Evolutionary conservation across 2,797 vertebrate genomes (phyloP).

Genomic region (Gambelia wislizenii): DNA sequence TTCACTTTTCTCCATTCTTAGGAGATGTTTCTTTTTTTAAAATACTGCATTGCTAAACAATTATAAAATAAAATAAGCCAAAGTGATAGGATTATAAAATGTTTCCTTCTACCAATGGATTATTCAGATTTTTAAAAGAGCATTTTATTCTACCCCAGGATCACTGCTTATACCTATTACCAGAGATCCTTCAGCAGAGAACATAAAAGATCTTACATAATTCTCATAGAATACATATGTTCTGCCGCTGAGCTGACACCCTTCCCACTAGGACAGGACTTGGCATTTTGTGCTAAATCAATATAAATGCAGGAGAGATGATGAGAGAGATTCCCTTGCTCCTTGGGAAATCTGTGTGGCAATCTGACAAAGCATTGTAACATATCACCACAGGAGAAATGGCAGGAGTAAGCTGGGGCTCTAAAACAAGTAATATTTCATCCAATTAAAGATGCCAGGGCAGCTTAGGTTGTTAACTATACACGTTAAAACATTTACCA

Average conservation of each 20-base stretch:
- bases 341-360: background rate
- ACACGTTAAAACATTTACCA: background rate
- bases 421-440: background rate
- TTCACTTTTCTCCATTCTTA: background rate
- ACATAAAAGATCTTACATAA: background rate
- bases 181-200: background rate
- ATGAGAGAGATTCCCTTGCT: background rate
- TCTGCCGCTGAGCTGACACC: background rate
- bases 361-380: constrained; percentile 1
- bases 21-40: background rate
- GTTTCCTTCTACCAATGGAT: background rate
- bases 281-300: constrained; percentile 18
- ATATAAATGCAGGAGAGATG: background rate
- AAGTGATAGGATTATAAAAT: background rate
- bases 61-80: background rate
- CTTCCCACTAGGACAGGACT: background rate
- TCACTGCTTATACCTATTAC: background rate
- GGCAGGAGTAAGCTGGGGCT: background rate
- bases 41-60: background rate
- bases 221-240: background rate
- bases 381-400: background rate
- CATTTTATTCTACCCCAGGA: background rate
- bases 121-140: background rate
- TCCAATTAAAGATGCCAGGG: background rate
- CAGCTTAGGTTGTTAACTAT: background rate